phyloP scores from a whole-genome alignment of 2,797 vertebrate species.

The Thaleichthys pacificus region DNA sequence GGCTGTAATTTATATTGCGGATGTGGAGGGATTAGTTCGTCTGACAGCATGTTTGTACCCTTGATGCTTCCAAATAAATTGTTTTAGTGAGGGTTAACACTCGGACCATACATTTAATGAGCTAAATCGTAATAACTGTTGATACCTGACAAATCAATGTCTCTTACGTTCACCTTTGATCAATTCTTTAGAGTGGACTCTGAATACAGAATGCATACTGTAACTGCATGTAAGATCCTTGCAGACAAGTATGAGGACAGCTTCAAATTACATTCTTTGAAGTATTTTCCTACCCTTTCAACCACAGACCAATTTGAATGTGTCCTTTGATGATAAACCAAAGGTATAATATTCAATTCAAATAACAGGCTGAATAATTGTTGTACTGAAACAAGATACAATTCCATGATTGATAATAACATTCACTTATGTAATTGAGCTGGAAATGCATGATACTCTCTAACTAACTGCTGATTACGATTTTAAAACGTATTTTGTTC shows the following conservation, averaged over 20 bases:
- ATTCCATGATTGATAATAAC: neutral
- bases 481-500: neutral
- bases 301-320: neutral
- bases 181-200: neutral
- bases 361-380: no score
- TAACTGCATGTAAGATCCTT: neutral
- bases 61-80: no score
- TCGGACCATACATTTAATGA: no score
- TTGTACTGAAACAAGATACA: no score
- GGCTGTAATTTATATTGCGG: conserved; percentile 9
- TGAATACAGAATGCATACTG: neutral
- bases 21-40: neutral
- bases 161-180: neutral
- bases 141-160: no score
- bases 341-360: no score
- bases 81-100: no score
- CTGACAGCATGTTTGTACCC: neutral
- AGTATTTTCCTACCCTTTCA: neutral
- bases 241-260: neutral
- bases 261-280: neutral
- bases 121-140: no score
- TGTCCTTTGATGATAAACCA: neutral
- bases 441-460: no score
- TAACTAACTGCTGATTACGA: neutral
- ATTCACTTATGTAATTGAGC: neutral